A percentile compares a stretch with the other conserved stretches of the same genome.
These are phyloP conservation scores for Pachyuromys duprasi DNA, from an alignment of 2,797 vertebrate species.

Conservation along the genomic window DNA sequence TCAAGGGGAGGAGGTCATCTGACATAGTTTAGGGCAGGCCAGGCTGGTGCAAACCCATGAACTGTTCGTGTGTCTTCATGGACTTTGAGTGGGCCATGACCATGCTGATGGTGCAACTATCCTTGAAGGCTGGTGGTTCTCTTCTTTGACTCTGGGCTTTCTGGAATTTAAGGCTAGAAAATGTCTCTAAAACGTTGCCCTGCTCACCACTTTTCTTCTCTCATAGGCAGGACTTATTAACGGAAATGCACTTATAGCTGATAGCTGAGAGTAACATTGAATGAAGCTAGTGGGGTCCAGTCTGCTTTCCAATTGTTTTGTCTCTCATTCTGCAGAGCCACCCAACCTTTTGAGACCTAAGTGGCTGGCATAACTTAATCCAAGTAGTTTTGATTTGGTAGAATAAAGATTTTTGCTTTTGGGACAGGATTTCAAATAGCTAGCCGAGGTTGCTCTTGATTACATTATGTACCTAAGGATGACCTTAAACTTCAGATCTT, in stretches of 20 bases:
- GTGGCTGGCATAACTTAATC: background rate
- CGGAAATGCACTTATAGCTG: background rate
- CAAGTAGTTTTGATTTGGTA: background rate
- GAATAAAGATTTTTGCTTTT: background rate
- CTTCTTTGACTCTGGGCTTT: background rate
- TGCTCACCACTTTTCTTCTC: background rate
- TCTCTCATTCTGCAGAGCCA: background rate
- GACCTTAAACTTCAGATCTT: background rate
- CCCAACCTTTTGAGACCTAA: background rate
- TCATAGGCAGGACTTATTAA: background rate
- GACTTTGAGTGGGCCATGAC: slow-evolving; percentile 86
- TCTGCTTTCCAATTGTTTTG: background rate
- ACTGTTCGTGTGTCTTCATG: background rate
- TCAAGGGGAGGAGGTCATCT: slow-evolving; percentile 88
- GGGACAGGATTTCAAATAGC: background rate
- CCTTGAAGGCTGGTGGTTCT: background rate
- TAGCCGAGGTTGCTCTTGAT: background rate
- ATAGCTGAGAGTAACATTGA: background rate
- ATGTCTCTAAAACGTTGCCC: background rate
- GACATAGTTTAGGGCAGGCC: slow-evolving; percentile 97
- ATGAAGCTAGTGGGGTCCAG: background rate
- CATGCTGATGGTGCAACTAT: background rate
- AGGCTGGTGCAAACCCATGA: slow-evolving; percentile 96
- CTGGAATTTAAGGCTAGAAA: background rate
- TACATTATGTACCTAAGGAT: background rate